These are phyloP conservation scores for Proisotoma minuta DNA, from an alignment of 2,888 invertebrate species.

Conservation along the genomic window DNA sequence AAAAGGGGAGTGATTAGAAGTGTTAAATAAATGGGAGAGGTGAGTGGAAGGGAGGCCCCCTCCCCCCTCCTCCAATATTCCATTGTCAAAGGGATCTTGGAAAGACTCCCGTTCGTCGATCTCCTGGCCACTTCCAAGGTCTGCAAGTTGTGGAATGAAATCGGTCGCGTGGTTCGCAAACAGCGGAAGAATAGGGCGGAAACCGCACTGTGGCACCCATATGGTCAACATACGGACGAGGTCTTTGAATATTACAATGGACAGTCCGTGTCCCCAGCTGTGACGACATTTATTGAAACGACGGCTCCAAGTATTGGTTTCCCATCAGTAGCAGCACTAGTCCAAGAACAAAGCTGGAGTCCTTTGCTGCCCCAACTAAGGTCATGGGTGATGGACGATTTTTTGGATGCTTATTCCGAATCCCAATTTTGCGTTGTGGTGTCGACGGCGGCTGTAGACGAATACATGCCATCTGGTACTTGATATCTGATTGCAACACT, in stretches of 20 bases:
- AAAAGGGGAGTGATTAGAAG: too few species aligned
- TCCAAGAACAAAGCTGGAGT: not conserved
- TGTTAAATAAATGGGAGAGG: too few species aligned
- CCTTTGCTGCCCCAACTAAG: conserved; percentile 5
- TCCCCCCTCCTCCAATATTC: conserved; percentile 32
- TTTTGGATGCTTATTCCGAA: conserved; percentile 19
- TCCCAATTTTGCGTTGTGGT: conserved; percentile 2
- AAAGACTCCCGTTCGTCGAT: conserved; percentile 31
- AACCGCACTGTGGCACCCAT: conserved; percentile 35
- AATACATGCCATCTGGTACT: conserved; percentile 1
- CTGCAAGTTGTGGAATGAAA: conserved; percentile 33
- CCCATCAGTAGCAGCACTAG: not conserved
- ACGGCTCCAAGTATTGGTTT: not conserved
- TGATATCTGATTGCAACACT: not conserved
- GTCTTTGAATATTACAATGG: conserved; percentile 39
- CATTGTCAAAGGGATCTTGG: conserved; percentile 36
- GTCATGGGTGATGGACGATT: not conserved
- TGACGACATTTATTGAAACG: conserved; percentile 20
- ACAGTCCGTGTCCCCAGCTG: conserved; percentile 18
- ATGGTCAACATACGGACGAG: conserved; percentile 26
- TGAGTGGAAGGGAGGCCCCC: too few species aligned
- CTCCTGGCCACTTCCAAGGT: conserved; percentile 24
- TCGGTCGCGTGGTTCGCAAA: conserved; percentile 29
- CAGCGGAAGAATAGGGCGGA: conserved; percentile 32
- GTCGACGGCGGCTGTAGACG: conserved; percentile 4